These are phyloP conservation scores for Conopomorpha cramerella DNA, from an alignment of 1,140 invertebrate species.

Conservation along the genomic window DNA sequence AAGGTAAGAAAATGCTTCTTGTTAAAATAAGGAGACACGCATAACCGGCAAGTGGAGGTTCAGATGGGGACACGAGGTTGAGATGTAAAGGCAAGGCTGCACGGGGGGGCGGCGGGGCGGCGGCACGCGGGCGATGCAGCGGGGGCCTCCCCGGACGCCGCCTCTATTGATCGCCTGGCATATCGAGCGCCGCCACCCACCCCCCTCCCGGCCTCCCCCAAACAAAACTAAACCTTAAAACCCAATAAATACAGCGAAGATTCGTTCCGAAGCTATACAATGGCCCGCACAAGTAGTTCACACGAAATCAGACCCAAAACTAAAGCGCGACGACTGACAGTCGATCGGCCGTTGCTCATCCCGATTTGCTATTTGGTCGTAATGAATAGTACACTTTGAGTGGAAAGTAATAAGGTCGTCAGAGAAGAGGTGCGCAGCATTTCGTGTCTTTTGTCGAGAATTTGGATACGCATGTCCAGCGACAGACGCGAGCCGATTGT, in stretches of 20 bases:
- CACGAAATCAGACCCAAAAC: constrained; percentile 39
- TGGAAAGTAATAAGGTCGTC: constrained; percentile 34
- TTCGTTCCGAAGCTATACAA: constrained; percentile 9
- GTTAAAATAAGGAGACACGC: neutral
- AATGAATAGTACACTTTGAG: constrained; percentile 47
- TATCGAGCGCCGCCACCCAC: constrained; percentile 39
- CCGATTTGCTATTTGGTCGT: constrained; percentile 11
- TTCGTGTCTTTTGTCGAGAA: constrained; percentile 16
- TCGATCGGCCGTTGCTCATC: constrained; percentile 18
- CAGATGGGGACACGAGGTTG: no score
- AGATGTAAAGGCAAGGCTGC: constrained; percentile 3
- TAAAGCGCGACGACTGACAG: constrained; percentile 26
- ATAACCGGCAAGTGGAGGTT: neutral
- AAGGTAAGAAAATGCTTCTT: neutral
- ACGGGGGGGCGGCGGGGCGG: constrained; percentile 17
- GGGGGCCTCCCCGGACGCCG: constrained; percentile 10
- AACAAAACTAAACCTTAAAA: constrained; percentile 28
- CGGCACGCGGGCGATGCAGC: constrained; percentile 9
- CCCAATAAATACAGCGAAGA: constrained; percentile 8
- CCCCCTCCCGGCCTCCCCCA: constrained; percentile 13
- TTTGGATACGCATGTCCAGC: constrained; percentile 51
- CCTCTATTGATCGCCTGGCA: constrained; percentile 45
- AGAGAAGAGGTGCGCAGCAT: constrained; percentile 20
- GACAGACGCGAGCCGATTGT: no score
- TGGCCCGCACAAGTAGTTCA: no score